These are phyloP conservation scores for Oxyura jamaicensis DNA, from an alignment of 2,113 vertebrate genomes.

Conservation along the genomic window DNA sequence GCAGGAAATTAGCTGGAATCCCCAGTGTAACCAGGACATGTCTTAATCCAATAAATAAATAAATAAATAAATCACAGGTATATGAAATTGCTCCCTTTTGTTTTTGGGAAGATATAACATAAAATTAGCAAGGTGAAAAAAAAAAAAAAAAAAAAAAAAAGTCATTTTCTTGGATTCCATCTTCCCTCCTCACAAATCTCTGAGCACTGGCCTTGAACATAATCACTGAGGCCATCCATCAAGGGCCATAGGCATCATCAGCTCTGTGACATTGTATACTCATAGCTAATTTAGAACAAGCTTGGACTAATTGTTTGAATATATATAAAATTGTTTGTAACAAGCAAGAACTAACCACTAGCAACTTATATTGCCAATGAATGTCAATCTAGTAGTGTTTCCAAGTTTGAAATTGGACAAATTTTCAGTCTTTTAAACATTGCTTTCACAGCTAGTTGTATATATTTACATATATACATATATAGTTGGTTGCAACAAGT, in stretches of 20 bases:
- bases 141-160: background rate
- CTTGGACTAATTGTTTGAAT: background rate
- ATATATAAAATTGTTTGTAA: background rate
- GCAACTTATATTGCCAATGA: background rate
- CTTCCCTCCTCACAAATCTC: background rate
- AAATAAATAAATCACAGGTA: background rate
- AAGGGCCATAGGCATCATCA: background rate
- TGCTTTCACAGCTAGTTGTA: background rate
- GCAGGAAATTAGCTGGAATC: too few relatives aligned
- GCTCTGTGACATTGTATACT: background rate
- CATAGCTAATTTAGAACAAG: background rate
- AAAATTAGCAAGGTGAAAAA: background rate
- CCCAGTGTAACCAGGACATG: background rate
- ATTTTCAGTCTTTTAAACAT: background rate
- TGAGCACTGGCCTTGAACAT: background rate
- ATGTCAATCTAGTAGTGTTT: background rate
- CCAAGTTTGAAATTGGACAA: background rate
- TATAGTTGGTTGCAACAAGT: background rate
- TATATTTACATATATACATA: background rate
- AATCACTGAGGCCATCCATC: background rate
- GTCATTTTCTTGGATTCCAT: background rate
- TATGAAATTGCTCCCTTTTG: background rate
- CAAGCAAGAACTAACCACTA: background rate
- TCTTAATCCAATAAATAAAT: background rate
- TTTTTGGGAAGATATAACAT: background rate